Conservation (phyloP, 2,797 vertebrate species). For the Cryptoprocta ferox region DNA sequence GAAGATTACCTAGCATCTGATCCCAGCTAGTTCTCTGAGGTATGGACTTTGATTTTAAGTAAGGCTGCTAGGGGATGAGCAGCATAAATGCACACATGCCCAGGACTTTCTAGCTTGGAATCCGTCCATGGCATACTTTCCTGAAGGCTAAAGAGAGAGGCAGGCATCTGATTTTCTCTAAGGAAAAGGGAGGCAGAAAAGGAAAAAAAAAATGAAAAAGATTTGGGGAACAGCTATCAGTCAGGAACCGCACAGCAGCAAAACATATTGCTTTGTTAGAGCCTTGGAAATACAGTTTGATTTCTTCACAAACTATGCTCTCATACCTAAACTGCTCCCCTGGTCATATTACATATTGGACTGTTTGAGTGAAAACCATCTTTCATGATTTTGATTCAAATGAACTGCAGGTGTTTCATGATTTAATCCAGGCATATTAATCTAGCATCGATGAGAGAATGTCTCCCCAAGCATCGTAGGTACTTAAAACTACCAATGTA, state of each 20-base stretch:
- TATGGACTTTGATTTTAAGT: not conserved
- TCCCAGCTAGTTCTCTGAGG: not conserved
- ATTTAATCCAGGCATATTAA: constrained; percentile 20
- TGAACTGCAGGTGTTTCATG: not conserved
- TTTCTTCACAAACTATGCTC: constrained; percentile 16
- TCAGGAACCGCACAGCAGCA: not conserved
- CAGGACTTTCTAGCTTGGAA: not conserved
- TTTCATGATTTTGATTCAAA: constrained; percentile 32
- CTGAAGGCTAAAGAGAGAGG: not conserved
- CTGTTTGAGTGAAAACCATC: not conserved
- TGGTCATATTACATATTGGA: not conserved
- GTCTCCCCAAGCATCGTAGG: not conserved
- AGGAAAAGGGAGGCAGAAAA: not conserved
- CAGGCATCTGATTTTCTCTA: not conserved
- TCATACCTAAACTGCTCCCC: not conserved
- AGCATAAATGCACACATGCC: not conserved
- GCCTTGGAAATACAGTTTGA: constrained; percentile 9
- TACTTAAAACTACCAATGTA: not conserved
- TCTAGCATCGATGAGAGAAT: not conserved
- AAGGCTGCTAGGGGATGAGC: not conserved
- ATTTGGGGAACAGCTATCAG: constrained; percentile 28
- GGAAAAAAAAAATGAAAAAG: not conserved
- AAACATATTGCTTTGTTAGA: not conserved
- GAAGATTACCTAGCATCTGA: not conserved
- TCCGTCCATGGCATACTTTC: not conserved